phyloP scores from a whole-genome alignment of 2,888 invertebrate genomes.

The Notocelia uddmanniana region DNA sequence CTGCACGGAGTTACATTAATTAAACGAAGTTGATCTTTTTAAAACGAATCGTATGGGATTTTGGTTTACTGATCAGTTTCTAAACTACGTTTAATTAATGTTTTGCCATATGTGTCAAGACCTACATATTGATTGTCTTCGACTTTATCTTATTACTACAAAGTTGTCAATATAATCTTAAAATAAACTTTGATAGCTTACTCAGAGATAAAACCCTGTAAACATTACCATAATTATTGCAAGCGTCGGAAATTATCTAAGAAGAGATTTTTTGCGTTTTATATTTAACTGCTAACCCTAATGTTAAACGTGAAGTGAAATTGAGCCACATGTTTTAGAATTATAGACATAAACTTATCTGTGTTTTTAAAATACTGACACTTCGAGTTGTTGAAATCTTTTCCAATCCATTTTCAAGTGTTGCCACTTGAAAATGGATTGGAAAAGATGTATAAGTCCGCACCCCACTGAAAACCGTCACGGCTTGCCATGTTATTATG shows the following conservation, averaged over 20 bases:
- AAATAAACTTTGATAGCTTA: slow-evolving; percentile 62
- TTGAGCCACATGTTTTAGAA: slow-evolving; percentile 1
- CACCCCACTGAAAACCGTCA: too few species aligned
- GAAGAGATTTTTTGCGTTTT: slow-evolving; percentile 2
- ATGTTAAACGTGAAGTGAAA: slow-evolving; percentile 18
- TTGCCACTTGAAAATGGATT: neutral
- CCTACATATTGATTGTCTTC: neutral
- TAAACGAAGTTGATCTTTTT: too few species aligned
- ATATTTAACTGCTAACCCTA: neutral
- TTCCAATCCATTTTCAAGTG: too few species aligned
- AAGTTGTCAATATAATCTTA: slow-evolving; percentile 63
- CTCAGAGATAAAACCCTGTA: slow-evolving; percentile 56
- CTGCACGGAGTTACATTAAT: too few species aligned
- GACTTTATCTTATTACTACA: slow-evolving; percentile 49
- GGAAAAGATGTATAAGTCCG: too few species aligned
- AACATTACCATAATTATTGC: slow-evolving; percentile 42
- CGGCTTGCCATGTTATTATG: too few species aligned
- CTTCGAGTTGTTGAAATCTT: too few species aligned
- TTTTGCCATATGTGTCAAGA: neutral
- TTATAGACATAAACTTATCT: neutral
- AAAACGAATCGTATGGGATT: neutral
- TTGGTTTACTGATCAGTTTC: neutral
- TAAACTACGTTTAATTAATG: neutral
- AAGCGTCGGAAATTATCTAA: slow-evolving; percentile 49
- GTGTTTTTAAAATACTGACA: neutral